A percentile compares a stretch with the other conserved stretches of the same genome.
Conservation (phyloP, 37 sponge, comb jelly and placozoan species). For the Diacarnus erythraeanus region DNA sequence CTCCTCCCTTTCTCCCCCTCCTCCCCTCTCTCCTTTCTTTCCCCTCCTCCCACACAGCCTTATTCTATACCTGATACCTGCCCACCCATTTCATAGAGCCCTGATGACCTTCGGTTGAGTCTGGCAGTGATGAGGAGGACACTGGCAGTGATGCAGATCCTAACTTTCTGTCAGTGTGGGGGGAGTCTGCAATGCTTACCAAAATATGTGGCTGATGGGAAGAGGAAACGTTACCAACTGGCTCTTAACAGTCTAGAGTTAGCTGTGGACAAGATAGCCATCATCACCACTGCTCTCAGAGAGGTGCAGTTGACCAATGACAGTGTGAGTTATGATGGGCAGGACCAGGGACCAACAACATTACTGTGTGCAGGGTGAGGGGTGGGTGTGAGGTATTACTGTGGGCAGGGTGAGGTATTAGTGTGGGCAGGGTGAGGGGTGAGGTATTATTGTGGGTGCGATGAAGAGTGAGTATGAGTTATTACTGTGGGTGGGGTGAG, state of each 20-base stretch:
- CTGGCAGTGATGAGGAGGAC: conserved; percentile 57
- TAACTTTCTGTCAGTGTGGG: conserved; percentile 68
- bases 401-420: too few relatives aligned
- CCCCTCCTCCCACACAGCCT: background rate
- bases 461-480: too few relatives aligned
- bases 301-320: conserved; percentile 19
- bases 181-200: conserved; percentile 45
- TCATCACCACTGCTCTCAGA: conserved; percentile 36
- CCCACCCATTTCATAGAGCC: conserved; percentile 6
- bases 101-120: conserved; percentile 26
- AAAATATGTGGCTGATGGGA: conserved; percentile 13
- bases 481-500: too few relatives aligned
- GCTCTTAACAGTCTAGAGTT: conserved; percentile 51
- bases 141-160: conserved; percentile 60
- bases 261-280: conserved; percentile 60
- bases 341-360: too few relatives aligned
- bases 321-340: conserved; percentile 5
- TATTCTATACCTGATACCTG: background rate
- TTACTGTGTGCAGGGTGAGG: too few relatives aligned
- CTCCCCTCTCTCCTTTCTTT: background rate
- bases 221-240: conserved; percentile 37
- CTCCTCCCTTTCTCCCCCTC: background rate
- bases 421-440: too few relatives aligned
- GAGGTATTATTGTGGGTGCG: too few relatives aligned
- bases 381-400: too few relatives aligned